Conservation (phyloP, 2,113 vertebrate genomes). For the Oryzias celebensis region DNA sequence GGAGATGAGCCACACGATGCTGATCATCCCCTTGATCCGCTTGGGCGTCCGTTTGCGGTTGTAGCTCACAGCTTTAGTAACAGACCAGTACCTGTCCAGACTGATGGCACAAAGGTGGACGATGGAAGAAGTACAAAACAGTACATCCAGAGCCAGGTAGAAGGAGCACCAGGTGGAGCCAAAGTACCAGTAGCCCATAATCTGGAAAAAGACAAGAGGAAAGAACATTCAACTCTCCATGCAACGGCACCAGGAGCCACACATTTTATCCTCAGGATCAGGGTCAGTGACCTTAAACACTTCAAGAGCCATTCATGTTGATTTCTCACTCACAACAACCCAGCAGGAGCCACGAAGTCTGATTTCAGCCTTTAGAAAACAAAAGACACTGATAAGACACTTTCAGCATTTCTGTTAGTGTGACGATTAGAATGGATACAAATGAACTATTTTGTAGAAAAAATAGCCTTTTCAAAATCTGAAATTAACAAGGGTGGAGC, state of each 20-base stretch:
- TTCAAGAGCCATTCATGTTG: too few species aligned
- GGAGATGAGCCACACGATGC: slow-evolving; percentile 78
- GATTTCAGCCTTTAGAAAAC: too few species aligned
- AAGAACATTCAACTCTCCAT: not conserved
- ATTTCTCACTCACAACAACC: too few species aligned
- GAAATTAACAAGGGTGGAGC: too few species aligned
- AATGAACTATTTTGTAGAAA: too few species aligned
- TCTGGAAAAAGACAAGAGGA: slow-evolving; percentile 28
- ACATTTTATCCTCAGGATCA: not conserved
- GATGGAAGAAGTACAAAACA: slow-evolving; percentile 88
- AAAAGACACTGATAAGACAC: too few species aligned
- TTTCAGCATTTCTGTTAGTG: too few species aligned
- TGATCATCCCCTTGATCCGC: slow-evolving; percentile 83
- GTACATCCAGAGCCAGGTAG: slow-evolving; percentile 85
- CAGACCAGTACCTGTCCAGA: slow-evolving; percentile 88
- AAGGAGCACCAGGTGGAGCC: slow-evolving; percentile 85
- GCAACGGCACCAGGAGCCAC: not conserved
- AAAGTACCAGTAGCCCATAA: slow-evolving; percentile 86
- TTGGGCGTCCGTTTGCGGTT: slow-evolving; percentile 82
- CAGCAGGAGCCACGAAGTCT: too few species aligned
- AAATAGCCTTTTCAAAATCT: too few species aligned
- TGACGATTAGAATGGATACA: too few species aligned
- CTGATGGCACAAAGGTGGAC: slow-evolving; percentile 89
- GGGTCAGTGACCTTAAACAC: not conserved
- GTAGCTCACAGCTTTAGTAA: slow-evolving; percentile 83